These are phyloP conservation scores for Rhinogobius similis DNA, from an alignment of 2,113 vertebrate species.

Conservation along the genomic window DNA sequence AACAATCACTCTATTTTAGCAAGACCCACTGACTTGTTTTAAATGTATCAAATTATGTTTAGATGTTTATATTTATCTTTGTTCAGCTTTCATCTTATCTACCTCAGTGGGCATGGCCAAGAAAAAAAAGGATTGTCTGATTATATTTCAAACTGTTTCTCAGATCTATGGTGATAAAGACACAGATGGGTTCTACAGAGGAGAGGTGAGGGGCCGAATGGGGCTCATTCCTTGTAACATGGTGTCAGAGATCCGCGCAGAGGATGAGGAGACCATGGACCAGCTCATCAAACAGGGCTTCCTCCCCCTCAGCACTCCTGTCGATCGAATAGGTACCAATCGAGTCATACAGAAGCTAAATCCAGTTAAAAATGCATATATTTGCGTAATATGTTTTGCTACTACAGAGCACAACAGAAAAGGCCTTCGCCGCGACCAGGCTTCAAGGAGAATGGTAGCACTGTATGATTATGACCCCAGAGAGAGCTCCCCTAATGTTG, in stretches of 20 bases:
- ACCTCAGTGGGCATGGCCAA: not conserved
- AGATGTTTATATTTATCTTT: not conserved
- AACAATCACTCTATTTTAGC: not conserved
- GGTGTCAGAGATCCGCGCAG: slow-evolving; percentile 95
- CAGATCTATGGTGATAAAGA: slow-evolving; percentile 96
- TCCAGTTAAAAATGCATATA: not conserved
- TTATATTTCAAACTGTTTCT: not conserved
- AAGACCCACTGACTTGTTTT: too few species aligned
- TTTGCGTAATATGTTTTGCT: not conserved
- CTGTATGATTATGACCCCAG: slow-evolving; percentile 93
- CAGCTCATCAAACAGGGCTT: slow-evolving; percentile 95
- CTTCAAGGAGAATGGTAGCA: slow-evolving; percentile 87
- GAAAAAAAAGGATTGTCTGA: not conserved
- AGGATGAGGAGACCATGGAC: slow-evolving; percentile 92
- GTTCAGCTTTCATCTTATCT: not conserved
- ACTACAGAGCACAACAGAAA: slow-evolving; percentile 69
- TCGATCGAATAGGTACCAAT: slow-evolving; percentile 83
- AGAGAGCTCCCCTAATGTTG: slow-evolving; percentile 94
- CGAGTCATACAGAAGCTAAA: not conserved
- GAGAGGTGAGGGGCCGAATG: slow-evolving; percentile 85
- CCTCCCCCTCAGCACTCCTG: slow-evolving; percentile 90
- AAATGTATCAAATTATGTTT: not conserved
- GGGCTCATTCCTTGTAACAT: slow-evolving; percentile 97
- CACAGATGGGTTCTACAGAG: slow-evolving; percentile 92
- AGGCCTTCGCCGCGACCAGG: slow-evolving; percentile 71